Conservation (phyloP, 2,797 vertebrate species). For the Adrianichthys oophorus region DNA sequence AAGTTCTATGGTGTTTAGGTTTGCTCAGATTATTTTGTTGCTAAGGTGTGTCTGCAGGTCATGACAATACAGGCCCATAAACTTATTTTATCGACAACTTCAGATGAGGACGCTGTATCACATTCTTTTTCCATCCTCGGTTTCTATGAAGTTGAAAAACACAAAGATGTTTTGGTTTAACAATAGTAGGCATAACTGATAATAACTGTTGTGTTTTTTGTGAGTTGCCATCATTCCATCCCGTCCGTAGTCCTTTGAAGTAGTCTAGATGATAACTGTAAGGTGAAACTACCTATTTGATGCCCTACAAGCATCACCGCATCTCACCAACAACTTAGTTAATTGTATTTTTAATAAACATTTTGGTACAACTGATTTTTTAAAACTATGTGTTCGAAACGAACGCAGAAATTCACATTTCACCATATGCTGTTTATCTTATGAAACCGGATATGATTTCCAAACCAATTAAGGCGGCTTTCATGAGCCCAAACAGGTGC, state of each 20-base stretch:
- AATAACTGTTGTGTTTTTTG: not conserved
- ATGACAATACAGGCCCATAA: constrained; percentile 38
- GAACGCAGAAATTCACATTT: constrained; percentile 5
- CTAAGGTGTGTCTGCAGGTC: constrained; percentile 49
- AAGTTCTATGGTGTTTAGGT: constrained; percentile 29
- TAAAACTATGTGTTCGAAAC: constrained; percentile 2
- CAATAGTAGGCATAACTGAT: constrained; percentile 11
- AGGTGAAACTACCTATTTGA: not conserved
- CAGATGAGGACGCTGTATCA: not conserved
- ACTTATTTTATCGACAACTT: constrained; percentile 17
- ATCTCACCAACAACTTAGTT: not conserved
- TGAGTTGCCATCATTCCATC: constrained; percentile 3
- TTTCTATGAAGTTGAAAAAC: constrained; percentile 13
- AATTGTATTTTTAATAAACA: not conserved
- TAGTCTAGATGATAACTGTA: constrained; percentile 2
- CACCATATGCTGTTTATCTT: constrained; percentile 12
- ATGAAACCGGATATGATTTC: constrained; percentile 27
- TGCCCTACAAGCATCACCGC: not conserved
- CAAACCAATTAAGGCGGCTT: constrained; percentile 5
- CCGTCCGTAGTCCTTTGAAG: constrained; percentile 3
- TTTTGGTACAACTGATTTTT: not conserved
- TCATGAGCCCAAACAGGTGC: constrained; percentile 1
- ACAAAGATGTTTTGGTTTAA: constrained; percentile 20
- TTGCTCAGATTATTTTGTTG: constrained; percentile 53
- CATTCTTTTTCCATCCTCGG: not conserved